Base-by-base conservation (phyloP, 1,140 invertebrate genomes). In the Megalopta genalis region DNA sequence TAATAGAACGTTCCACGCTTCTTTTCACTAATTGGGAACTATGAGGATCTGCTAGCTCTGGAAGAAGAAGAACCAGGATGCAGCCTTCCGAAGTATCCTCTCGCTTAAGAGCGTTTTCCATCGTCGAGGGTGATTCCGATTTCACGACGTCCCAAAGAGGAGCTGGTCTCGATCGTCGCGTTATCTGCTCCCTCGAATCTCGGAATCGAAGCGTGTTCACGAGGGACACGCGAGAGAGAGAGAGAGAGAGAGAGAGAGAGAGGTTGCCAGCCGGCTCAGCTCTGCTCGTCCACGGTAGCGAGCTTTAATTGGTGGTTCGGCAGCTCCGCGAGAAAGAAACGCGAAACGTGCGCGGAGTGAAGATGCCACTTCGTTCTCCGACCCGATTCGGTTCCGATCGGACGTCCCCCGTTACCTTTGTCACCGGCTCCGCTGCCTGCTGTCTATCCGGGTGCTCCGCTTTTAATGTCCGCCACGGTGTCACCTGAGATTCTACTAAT, bases 391-490 rank as follows among this genome's bases (percentile, higher is more conserved):
- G 42, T 27, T 49, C 25, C 23, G 14, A 14, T 9, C 18, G 21
- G 54, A n/a, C 8, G 49, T 23, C 21, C 39, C 67, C 88, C 88
- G 86, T 91, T 89, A 90, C 82, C 81, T 90, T 91, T 90, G 90
- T 92, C 89, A 90, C 86, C 86, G 82, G 69, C 79, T 68, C 42
- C 42, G 10, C 42, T 46, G 42, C 10, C 14, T 46, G 14, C 42
- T 3, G 83, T 84, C 75, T 68, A 83, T 85, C 77, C 78, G 69
- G 68, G 10, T 21, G 71, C 27, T 60, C 86, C 72, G 75, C 84
- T 86, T 86, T 87, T 87, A 84, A 87, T 87, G 88, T 87, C 81
- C 59, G 67, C 75, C 83, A 78, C 67, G 8, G 69, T 83, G 87
- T 87, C 88, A 87, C 14, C 84, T 80, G 77, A 82, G 73, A 68